Conservation (phyloP, 2,797 vertebrate genomes). For the Peromyscus melanophrys region DNA sequence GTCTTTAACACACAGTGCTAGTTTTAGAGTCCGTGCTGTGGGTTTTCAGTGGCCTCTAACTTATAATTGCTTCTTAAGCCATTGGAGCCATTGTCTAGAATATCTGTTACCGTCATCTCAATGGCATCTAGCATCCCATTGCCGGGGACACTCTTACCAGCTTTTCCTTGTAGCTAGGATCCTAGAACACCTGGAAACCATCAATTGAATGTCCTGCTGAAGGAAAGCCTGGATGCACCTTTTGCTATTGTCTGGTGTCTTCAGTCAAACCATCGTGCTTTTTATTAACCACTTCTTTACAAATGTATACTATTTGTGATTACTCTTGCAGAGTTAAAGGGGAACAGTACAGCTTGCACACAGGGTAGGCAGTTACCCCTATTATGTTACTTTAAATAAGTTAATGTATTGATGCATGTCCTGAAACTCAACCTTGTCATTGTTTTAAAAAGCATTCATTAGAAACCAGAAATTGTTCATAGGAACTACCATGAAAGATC, state of each 20-base stretch:
- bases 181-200: conserved; percentile 61
- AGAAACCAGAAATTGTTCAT: conserved; percentile 75
- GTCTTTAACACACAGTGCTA: conserved; percentile 61
- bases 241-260: conserved; percentile 91
- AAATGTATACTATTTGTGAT: conserved; percentile 89
- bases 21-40: background rate
- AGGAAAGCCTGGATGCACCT: conserved; percentile 93
- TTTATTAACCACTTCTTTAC: conserved; percentile 90
- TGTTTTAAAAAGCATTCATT: conserved; percentile 74
- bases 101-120: background rate
- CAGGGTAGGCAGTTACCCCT: conserved; percentile 78
- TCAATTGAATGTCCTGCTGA: conserved; percentile 86
- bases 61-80: conserved; percentile 31
- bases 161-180: conserved; percentile 68
- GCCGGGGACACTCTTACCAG: conserved; percentile 62
- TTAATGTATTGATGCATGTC: conserved; percentile 68
- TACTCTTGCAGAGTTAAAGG: conserved; percentile 91
- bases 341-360: conserved; percentile 90
- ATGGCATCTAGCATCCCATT: conserved; percentile 44
- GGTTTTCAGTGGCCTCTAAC: conserved; percentile 60
- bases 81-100: conserved; percentile 73
- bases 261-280: conserved; percentile 90
- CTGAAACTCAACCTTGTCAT: conserved; percentile 79
- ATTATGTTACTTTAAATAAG: conserved; percentile 78
- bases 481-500: conserved; percentile 83